A percentile compares a stretch with the other conserved stretches of the same genome.
phyloP scores from a whole-genome alignment of 1,140 invertebrate genomes.

The Ooceraea biroi region DNA sequence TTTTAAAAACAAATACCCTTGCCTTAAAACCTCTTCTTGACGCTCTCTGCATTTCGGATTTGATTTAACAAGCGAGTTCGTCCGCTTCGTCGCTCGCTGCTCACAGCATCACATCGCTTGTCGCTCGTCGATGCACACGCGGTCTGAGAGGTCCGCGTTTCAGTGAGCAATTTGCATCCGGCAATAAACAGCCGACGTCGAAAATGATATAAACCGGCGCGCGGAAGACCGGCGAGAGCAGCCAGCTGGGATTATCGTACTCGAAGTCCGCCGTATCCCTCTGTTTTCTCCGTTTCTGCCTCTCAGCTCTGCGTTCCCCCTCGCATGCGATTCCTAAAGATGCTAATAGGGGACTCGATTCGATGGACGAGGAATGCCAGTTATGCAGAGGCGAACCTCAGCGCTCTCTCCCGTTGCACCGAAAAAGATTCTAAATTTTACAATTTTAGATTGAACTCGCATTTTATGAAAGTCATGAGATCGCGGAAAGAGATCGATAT shows the following conservation, averaged over 20 bases:
- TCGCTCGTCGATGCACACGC: conserved; percentile 54
- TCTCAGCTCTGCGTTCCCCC: not conserved
- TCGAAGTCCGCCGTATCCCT: conserved; percentile 4
- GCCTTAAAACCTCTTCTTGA: too few species aligned
- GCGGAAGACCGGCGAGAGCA: conserved; percentile 15
- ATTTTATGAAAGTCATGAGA: not conserved
- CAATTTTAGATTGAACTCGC: not conserved
- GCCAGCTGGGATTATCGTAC: conserved; percentile 70
- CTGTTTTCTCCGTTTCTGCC: conserved; percentile 19
- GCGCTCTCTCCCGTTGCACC: not conserved
- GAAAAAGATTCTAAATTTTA: not conserved
- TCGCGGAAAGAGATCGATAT: too few species aligned
- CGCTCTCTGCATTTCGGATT: not conserved
- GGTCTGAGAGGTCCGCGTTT: conserved; percentile 52
- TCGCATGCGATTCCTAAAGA: conserved; percentile 11
- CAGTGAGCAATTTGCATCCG: conserved; percentile 75
- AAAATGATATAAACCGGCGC: conserved; percentile 77
- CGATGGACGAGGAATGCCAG: not conserved
- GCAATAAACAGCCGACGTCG: conserved; percentile 77
- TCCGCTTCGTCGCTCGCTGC: not conserved
- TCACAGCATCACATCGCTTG: not conserved
- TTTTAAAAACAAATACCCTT: too few species aligned
- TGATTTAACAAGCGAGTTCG: conserved; percentile 9
- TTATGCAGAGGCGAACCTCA: not conserved
- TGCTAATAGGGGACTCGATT: conserved; percentile 48